Evolutionary conservation across 35 echinoderm and acorn worm species (phyloP), one percentile per base, ranked within the genome.

Genomic region (Lytechinus variegatus): DNA sequence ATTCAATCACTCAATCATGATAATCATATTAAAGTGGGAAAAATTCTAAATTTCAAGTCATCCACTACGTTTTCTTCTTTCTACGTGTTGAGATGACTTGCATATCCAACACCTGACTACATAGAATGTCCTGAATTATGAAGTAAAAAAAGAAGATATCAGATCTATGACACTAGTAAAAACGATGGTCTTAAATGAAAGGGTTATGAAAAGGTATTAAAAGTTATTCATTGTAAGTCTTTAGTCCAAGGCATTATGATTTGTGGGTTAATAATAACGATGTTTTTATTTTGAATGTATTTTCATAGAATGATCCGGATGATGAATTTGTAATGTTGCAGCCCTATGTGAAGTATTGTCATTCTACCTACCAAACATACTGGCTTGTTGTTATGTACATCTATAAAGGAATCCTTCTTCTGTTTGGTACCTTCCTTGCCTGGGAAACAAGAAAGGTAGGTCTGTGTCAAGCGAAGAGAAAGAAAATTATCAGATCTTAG

Each of bases 381-480:
- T 97, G 97, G 97, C 94, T 95, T 19, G 91, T 53, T 10, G 94
- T 96, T 24, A 79, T 97, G 54, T 96, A 95, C 28, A 91, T 60
- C 11, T 97, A 97, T 95, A 97, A 97, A 92, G 97, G 95, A 27
- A 27, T 97, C 2, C 89, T 97, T 4, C 58, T 97, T 14, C 87
- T 97, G 28, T 97, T 97, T 86, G 97, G 97, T 13, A 95, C 95
- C 4, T 97, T 97, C 89, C 91, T 97, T 53, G 97, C 97, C 1
- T 97, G 97, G 97, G 97, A 97, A 95, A 97, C 97, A 3, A 96
- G 97, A 95, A 97, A 97, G 97, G 97, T 97, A 94, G 11, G 92
- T 55, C 51, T 79, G 66, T 6, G n/a, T 79, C 66, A 79, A n/a
- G 19, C 19, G 21, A 24, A 16, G n/a, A 79, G 66, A 79, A n/a